Base-by-base conservation (phyloP, 2,113 vertebrate genomes). In the Lanius ludovicianus region DNA sequence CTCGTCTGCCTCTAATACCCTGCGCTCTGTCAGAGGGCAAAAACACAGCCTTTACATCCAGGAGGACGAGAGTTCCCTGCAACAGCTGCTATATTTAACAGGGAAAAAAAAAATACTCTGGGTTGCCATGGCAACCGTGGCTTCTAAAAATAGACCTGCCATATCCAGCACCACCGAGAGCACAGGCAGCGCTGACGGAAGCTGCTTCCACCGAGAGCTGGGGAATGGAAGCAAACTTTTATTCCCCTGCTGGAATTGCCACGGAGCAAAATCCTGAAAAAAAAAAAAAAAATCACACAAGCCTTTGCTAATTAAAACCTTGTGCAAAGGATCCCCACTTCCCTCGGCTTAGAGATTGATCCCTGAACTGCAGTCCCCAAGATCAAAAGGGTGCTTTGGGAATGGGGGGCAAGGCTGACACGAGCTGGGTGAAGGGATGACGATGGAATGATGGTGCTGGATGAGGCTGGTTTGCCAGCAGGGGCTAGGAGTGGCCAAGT, bases 41-140 rank as follows among this genome's bases (percentile, higher is more conserved):
- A 78, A 89, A 28, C 74, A 3, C 59, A 70, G 94, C 81, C 82
- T 86, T 89, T 76, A 68, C 83, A 95, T 94, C 92, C 95, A 91
- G 74, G 82, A 82, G 96, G 96, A 95, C 97, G 85, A 77, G 67
- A 46, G 71, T 24, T 77, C 83, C 92, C 86, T 50, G 94, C 91
- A 96, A 89, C 95, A 91, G 96, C 97, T 92, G 93, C 97, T 97
- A 96, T 96, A 97, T 95, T 98, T 96, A 98, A 95, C 94, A 90
- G 49, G 18, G 23, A 2, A 41, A 60, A 52, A 97, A 95, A 88
- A 75, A 49, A 97, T 62, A 96, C 79, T 55, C 88, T 93, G 65
- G 5, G 92, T 97, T 96, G 94, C 62, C 97, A 94, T 96, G 96
- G 71, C 96, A 97, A 98, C 96, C 73, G 67, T 65, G 27, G 15